Conservation (phyloP, 2,113 vertebrate genomes). For the Pelecanus crispus region DNA sequence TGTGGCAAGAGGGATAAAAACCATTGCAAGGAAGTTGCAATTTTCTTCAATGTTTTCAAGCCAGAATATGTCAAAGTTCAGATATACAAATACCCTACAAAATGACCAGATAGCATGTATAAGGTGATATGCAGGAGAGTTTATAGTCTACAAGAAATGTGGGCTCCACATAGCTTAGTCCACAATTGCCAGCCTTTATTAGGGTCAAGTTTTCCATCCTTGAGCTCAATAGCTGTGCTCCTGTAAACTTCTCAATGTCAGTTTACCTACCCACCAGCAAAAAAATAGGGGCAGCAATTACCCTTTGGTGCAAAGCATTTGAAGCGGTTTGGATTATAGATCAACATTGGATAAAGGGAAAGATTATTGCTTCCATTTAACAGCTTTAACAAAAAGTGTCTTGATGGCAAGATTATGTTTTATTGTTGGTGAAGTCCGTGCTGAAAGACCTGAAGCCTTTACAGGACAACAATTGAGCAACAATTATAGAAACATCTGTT, state of each 20-base stretch:
- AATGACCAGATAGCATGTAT: not conserved
- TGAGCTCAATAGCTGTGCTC: not conserved
- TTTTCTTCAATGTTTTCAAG: not conserved
- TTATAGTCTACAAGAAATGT: not conserved
- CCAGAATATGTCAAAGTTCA: not conserved
- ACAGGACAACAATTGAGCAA: conserved; percentile 33
- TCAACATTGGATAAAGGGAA: not conserved
- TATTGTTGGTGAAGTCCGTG: conserved; percentile 12
- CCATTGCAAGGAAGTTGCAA: not conserved
- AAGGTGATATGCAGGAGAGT: not conserved
- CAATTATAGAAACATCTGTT: conserved; percentile 55
- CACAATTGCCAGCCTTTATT: not conserved
- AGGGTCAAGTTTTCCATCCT: not conserved
- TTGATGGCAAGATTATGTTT: conserved; percentile 10
- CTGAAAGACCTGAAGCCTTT: conserved; percentile 26
- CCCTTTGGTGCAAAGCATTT: not conserved
- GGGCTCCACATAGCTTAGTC: not conserved
- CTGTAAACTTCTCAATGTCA: conserved; percentile 3
- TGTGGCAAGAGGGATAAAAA: not conserved
- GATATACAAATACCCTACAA: not conserved
- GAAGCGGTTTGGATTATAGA: not conserved
- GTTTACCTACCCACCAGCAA: not conserved
- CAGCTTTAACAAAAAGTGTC: not conserved
- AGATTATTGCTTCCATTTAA: conserved; percentile 20
- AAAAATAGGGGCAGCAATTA: not conserved